These are phyloP conservation scores for Sebastolobus alascanus DNA, from an alignment of 2,797 vertebrate species.

Conservation along the genomic window DNA sequence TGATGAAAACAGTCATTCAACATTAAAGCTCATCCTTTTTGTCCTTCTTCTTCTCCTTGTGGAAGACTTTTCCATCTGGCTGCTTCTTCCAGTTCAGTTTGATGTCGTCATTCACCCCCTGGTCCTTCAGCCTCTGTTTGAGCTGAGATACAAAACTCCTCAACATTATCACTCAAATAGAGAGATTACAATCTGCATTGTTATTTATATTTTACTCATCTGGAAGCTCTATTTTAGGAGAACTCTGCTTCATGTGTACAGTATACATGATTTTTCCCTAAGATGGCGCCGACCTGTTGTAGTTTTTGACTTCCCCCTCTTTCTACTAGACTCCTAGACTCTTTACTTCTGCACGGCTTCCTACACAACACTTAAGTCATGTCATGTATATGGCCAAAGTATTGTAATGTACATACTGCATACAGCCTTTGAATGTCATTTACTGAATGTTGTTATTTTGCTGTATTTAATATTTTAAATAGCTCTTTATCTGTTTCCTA, in stretches of 20 bases:
- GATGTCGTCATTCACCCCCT: slow-evolving; percentile 6
- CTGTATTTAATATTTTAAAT: neutral
- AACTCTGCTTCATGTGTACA: neutral
- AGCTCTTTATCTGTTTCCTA: neutral
- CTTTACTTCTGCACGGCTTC: too few species aligned
- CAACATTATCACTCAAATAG: neutral
- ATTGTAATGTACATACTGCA: neutral
- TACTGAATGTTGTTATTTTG: neutral
- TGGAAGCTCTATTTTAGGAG: neutral
- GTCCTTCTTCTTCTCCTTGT: slow-evolving; percentile 7
- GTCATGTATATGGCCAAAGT: neutral
- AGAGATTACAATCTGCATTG: neutral
- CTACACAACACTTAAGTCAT: neutral
- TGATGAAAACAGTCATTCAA: neutral
- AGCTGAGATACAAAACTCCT: slow-evolving; percentile 25
- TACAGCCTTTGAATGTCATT: neutral
- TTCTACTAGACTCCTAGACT: too few species aligned
- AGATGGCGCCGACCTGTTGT: too few species aligned
- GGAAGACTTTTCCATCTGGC: slow-evolving; percentile 17
- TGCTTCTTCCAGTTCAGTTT: slow-evolving; percentile 47
- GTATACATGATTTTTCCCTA: too few species aligned
- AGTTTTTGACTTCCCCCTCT: too few species aligned
- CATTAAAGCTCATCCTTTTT: neutral
- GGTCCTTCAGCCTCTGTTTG: slow-evolving; percentile 25
- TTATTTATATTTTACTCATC: neutral